Base-by-base conservation (phyloP, 2,888 invertebrate species). In the Pyrgus malvae region DNA sequence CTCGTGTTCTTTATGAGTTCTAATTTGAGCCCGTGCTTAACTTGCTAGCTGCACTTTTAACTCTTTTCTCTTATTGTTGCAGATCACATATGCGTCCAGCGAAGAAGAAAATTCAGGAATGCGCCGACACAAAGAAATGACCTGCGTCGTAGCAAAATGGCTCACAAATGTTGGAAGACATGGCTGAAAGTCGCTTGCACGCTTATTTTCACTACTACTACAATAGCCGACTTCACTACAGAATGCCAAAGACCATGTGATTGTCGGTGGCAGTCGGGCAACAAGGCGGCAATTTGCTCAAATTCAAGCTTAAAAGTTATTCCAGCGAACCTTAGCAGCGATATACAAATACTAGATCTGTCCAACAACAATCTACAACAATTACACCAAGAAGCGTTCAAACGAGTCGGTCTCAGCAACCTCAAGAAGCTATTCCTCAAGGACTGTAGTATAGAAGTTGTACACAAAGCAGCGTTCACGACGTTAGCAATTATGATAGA, bases 241-340 rank as follows among this genome's bases (percentile, higher is more conserved):
- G 91, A 92, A 77, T 95, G 95, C 84, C 92, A 93, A 60, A 83
- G 91, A 61, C 91, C 91, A 12, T 97, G 97, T 83, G 93, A 94
- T 73, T 97, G 97, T 79, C 93, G 94, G 70, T 97, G 97, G 97
- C 94, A 94, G 54, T 94, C 94, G 17, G 97, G 97, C 0, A 96
- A 95, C 78, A 96, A 95, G 79, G 94, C 94, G 1, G 97, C 97
- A 21, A 95, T 96, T 68, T 98, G 98, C 82, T 92, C 92, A 45
- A 92, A 92, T 58, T 92, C 92, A 40, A 92, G 92, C 29, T 90
- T 96, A 17, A 92, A 85, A 56, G 76, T 91, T 23, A 92, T 98
- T 45, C 97, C 97, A 0, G 89, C 85, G 1, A 92, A 93, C 60
- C 90, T 97, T 6, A 95, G 95, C 73, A 91, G 92, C 60, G 95